Percentiles rank a stretch among this genome's conserved stretches.
Conservation (phyloP, 2,888 invertebrate genomes). For the Netelia fuscicornis region DNA sequence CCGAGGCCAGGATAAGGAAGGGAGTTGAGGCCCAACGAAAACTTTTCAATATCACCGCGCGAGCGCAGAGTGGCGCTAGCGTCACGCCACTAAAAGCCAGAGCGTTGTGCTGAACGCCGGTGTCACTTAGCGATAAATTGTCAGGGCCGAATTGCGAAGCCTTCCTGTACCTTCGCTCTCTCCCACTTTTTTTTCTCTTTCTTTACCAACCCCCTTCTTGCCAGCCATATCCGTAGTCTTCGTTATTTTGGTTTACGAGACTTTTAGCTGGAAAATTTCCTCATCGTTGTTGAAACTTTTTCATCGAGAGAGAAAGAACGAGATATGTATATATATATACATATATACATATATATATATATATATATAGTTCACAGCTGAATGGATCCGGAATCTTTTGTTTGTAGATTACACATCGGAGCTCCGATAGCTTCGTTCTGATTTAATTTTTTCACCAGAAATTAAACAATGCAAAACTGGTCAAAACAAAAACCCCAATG, state of each 20-base stretch:
- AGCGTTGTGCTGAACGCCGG: constrained; percentile 48
- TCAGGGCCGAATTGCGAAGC: constrained; percentile 27
- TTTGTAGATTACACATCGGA: neutral
- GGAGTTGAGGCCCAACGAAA: constrained; percentile 50
- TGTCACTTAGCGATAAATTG: constrained; percentile 65
- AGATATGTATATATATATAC: neutral
- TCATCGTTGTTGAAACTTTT: constrained; percentile 32
- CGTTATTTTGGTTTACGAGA: constrained; percentile 55
- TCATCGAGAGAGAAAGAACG: neutral
- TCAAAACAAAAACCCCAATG: neutral
- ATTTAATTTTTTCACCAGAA: neutral
- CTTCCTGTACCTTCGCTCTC: neutral
- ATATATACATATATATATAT: neutral
- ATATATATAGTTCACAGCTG: neutral
- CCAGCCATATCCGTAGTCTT: constrained; percentile 13
- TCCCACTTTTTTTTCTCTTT: neutral
- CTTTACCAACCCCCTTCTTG: neutral
- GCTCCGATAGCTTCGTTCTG: neutral
- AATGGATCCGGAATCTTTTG: constrained; percentile 2
- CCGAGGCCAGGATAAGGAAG: neutral
- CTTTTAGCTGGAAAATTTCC: constrained; percentile 48
- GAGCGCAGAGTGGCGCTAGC: constrained; percentile 24
- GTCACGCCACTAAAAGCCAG: constrained; percentile 44
- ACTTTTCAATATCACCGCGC: constrained; percentile 62
- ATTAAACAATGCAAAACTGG: neutral